Evolutionary conservation across 1,140 invertebrate species (phyloP).

Genomic region (Tetranychus urticae): DNA sequence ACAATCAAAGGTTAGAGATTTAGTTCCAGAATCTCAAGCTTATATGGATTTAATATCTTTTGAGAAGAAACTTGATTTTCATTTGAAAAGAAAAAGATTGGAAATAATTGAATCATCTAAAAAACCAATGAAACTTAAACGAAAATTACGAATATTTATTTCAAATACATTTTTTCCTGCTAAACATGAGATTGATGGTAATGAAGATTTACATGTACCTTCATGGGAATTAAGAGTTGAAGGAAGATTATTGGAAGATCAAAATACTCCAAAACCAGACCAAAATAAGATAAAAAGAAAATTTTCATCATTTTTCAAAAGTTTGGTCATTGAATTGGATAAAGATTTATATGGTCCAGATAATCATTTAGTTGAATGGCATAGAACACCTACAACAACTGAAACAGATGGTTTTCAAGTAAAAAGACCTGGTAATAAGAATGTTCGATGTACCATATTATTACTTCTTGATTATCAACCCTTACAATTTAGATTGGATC

Average conservation of each 20-base stretch:
- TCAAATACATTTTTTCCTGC: slow-evolving; percentile 96
- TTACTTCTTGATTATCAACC: slow-evolving; percentile 94
- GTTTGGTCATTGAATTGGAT: slow-evolving; percentile 92
- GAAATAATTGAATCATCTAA: slow-evolving; percentile 96
- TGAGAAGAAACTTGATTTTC: slow-evolving; percentile 90
- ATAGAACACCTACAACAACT: slow-evolving; percentile 86
- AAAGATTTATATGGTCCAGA: slow-evolving; percentile 98
- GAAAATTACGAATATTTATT: slow-evolving; percentile 91
- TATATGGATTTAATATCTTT: slow-evolving; percentile 97
- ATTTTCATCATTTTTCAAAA: slow-evolving; percentile 99
- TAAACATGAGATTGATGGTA: slow-evolving; percentile 41
- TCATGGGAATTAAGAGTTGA: slow-evolving; percentile 95
- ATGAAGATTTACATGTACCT: slow-evolving; percentile 52
- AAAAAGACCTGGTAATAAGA: slow-evolving; percentile 92
- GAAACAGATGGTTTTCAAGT: slow-evolving; percentile 99
- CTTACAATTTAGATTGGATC: slow-evolving; percentile 92
- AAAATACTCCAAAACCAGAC: slow-evolving; percentile 17
- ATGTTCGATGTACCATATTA: slow-evolving; percentile 91
- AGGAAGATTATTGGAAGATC: slow-evolving; percentile 78
- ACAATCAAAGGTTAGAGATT: slow-evolving; percentile 81
- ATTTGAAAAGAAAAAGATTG: slow-evolving; percentile 90
- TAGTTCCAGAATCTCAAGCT: slow-evolving; percentile 94
- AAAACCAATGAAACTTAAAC: slow-evolving; percentile 71
- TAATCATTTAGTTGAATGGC: slow-evolving; percentile 98
- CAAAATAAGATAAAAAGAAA: slow-evolving; percentile 52